These are phyloP conservation scores for Rhodinocichla rosea DNA, from an alignment of 2,113 vertebrate genomes.

Conservation along the genomic window DNA sequence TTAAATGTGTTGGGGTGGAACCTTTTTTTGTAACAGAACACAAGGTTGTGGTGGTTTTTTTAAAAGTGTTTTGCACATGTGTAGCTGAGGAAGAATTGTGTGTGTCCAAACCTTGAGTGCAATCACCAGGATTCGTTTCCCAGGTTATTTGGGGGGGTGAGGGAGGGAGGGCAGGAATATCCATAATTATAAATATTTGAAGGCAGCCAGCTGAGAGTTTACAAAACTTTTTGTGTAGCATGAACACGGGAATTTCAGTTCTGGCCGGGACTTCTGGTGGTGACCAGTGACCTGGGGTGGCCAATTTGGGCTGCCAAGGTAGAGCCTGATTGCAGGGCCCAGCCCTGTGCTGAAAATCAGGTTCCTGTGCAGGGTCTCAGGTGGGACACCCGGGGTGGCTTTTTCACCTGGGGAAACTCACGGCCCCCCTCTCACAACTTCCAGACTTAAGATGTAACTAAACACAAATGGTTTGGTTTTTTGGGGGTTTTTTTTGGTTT, in stretches of 20 bases:
- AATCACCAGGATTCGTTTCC: neutral
- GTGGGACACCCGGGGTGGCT: neutral
- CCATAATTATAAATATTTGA: neutral
- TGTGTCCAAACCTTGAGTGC: neutral
- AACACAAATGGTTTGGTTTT: neutral
- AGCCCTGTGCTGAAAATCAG: neutral
- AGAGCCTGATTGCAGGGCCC: neutral
- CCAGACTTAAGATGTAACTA: slow-evolving; percentile 18
- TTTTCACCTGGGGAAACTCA: neutral
- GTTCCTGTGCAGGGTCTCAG: neutral
- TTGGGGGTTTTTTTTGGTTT: neutral
- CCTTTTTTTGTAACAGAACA: neutral
- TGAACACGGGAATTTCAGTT: neutral
- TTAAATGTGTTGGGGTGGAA: neutral
- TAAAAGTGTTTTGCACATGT: slow-evolving; percentile 51
- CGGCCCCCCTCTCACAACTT: neutral
- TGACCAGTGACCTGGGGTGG: neutral
- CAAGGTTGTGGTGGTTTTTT: neutral
- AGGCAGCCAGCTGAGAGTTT: neutral
- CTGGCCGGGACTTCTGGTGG: fast-evolving
- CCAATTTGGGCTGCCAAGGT: neutral
- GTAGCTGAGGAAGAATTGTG: neutral
- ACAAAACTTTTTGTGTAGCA: neutral
- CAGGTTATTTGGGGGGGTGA: neutral
- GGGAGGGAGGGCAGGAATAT: neutral